phyloP scores from a whole-genome alignment of 2,888 invertebrate genomes.

The Sinotaia quadrata region DNA sequence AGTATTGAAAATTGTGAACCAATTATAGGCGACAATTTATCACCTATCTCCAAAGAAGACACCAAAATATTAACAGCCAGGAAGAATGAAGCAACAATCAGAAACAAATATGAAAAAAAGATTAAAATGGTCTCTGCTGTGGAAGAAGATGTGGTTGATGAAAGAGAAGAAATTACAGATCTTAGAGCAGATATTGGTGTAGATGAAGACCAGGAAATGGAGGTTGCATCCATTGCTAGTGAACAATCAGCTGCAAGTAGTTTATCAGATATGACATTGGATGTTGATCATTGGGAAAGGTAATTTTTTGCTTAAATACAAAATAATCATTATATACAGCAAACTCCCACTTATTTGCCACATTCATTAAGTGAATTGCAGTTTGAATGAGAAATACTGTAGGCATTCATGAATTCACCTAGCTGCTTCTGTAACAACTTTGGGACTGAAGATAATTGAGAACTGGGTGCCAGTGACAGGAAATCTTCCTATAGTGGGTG shows the following conservation, averaged over 20 bases:
- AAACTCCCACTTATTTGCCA: too few relatives aligned
- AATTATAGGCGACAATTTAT: too few relatives aligned
- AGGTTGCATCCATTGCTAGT: conserved; percentile 14
- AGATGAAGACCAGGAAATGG: conserved; percentile 23
- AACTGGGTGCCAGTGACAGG: too few relatives aligned
- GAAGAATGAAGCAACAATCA: neutral
- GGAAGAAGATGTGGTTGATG: neutral
- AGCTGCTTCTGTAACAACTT: too few relatives aligned
- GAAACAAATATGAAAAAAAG: neutral
- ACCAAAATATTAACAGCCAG: neutral
- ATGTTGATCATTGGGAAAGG: conserved; percentile 33
- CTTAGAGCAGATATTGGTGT: too few relatives aligned
- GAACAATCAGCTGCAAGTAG: conserved; percentile 12
- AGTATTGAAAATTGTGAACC: too few relatives aligned
- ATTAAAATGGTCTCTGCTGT: too few relatives aligned
- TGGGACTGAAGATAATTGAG: too few relatives aligned
- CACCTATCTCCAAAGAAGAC: too few relatives aligned
- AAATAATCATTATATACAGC: neutral
- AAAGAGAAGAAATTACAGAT: too few relatives aligned
- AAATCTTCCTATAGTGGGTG: too few relatives aligned
- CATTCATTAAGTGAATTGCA: neutral
- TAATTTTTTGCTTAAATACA: neutral
- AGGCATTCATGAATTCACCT: too few relatives aligned
- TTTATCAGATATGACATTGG: neutral
- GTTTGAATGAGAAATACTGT: neutral